Percentiles rank a stretch among this genome's conserved stretches.
phyloP scores from a whole-genome alignment of 2,113 vertebrate genomes.

The Gracilinanus agilis region DNA sequence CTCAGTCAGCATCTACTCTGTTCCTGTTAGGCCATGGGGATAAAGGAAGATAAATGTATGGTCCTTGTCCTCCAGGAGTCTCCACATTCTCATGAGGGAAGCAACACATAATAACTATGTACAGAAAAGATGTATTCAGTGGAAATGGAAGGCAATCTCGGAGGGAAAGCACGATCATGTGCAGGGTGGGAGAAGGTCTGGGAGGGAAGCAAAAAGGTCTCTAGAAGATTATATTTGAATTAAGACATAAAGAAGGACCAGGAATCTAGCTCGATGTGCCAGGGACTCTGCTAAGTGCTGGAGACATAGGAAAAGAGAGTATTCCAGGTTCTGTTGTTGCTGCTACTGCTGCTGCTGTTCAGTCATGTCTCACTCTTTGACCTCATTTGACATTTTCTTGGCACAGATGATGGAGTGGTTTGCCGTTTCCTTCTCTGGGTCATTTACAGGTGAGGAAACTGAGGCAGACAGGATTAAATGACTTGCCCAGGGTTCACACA shows the following conservation, averaged over 20 bases:
- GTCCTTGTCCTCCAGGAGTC: background rate
- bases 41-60: background rate
- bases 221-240: background rate
- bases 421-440: background rate
- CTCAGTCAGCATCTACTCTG: background rate
- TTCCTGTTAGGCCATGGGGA: background rate
- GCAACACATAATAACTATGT: background rate
- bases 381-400: background rate
- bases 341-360: background rate
- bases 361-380: background rate
- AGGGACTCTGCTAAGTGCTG: background rate
- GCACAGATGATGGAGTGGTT: background rate
- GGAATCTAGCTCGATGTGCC: background rate
- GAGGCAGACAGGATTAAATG: background rate
- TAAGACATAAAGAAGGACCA: background rate
- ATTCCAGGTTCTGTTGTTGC: background rate
- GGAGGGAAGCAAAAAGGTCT: background rate
- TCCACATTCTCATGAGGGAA: background rate
- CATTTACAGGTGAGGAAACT: background rate
- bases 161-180: background rate
- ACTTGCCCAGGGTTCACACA: too few relatives aligned
- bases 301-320: background rate
- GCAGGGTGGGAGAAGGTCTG: background rate
- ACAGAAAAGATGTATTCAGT: background rate
- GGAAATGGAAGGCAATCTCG: background rate